Evolutionary conservation across 1,140 invertebrate genomes (phyloP), one percentile per base, ranked within the genome.

Genomic region (Conus betulinus): DNA sequence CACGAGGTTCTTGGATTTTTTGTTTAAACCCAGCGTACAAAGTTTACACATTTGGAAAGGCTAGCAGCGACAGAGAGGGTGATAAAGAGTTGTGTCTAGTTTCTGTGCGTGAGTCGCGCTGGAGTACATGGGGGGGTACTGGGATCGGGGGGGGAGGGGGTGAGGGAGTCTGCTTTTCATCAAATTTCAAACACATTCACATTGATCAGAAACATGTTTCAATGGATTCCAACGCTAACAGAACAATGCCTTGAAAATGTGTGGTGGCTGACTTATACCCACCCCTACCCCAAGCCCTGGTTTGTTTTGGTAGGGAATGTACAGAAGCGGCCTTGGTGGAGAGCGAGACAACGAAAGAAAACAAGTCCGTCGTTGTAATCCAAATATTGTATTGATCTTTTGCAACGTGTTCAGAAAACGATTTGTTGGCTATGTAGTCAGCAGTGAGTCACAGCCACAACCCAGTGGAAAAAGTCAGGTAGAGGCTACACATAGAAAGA

Each of bases 121-220:
- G 1, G 74, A 78, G n/a, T n/a, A n/a, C n/a, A n/a, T n/a, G n/a
- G n/a, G n/a, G n/a, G n/a, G n/a, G 8, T 10, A 39, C 39, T 1
- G 3, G 39, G 39, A 39, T n/a, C n/a, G 3, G 0, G 39, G 3
- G 39, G 39, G 0, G 3, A 0, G 39, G 39, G 39, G 39, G 39
- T n/a, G n/a, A n/a, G n/a, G n/a, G n/a, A n/a, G 39, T 39, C 3
- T 39, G 39, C 39, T 6, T 51, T 83, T 83, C 81, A 53, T 83
- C 81, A 83, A 83, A 55, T n/a, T n/a, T 83, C 39, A 83, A 83
- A 83, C 39, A 83, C 81, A 83, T 83, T 39, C 0, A 83, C 13
- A 83, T 83, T 83, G 39, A 83, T 52, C 10, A 53, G 11, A 83
- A 83, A 83, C 15, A 11, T 52, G 6, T 20, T 53, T 53, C 11